These are phyloP conservation scores for Sitobion miscanthi DNA, from an alignment of 1,140 invertebrate species.

Conservation along the genomic window DNA sequence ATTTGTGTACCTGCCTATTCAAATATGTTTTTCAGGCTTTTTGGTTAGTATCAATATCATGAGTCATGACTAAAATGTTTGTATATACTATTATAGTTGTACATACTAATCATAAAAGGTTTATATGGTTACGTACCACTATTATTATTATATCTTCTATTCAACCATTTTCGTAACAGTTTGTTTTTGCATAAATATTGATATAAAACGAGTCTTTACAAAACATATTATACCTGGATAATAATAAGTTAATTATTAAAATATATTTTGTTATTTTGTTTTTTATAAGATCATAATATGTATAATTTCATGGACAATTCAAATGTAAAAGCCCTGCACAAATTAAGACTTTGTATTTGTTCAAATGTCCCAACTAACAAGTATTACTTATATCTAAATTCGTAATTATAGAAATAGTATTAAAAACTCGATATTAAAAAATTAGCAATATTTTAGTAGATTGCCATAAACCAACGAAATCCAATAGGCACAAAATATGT, in stretches of 20 bases:
- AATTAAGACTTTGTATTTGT: not conserved
- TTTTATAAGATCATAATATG: not conserved
- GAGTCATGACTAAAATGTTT: not conserved
- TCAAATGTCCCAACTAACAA: not conserved
- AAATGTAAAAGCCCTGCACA: not conserved
- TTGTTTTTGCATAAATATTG: not conserved
- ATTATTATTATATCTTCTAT: not conserved
- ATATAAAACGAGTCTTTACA: not conserved
- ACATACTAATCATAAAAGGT: not conserved
- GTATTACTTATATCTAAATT: not conserved
- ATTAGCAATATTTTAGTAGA: not conserved
- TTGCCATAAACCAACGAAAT: not conserved
- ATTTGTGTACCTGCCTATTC: too few relatives aligned
- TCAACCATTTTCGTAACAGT: not conserved
- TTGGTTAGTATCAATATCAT: not conserved
- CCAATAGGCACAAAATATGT: not conserved
- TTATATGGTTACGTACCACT: not conserved
- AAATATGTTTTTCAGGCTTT: not conserved
- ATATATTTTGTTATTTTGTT: not conserved
- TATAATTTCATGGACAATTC: not conserved
- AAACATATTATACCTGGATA: not conserved
- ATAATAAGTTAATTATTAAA: not conserved
- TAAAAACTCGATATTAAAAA: not conserved
- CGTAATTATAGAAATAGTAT: not conserved
- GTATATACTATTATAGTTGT: not conserved